Evolutionary conservation across 2,888 invertebrate genomes (phyloP), one percentile per base, ranked within the genome.

Genomic region (Hemistola chrysoprasaria): DNA sequence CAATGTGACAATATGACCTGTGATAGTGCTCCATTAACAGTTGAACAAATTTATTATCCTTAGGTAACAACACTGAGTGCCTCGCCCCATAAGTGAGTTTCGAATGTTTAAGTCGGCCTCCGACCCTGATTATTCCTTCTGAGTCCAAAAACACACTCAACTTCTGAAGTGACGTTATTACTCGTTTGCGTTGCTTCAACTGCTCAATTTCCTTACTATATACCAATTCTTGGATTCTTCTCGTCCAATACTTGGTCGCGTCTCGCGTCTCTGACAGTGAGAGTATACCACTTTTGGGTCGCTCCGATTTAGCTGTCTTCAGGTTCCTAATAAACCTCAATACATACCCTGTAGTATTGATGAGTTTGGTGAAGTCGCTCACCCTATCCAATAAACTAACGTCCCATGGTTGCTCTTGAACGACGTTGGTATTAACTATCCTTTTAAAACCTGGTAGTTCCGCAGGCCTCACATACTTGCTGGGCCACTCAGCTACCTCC

Each of bases 31-130:
- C 23, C 1, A 36, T 22, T 1, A 36, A 20, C 16, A 36, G 9
- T 6, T 36, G 22, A 22, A 3, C 27, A 1, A 7, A 36, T 11
- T 11, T 27, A 28, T 27, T 22, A 22, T 36, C 27, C 21, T 23
- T 36, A 11, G 35, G 28, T 28, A 36, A 6, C 7, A 36, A 11
- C 10, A 21, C 22, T 16, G 7, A 28, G 16, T 36, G 35, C 5
- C 34, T 2, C 1, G 34, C 11, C 22, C 26, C 34, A 26, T 34
- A 34, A 7, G 33, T 6, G 11, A 36, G 11, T 3, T 11, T 9
- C 16, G 35, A 10, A 6, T n/a, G 7, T 6, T 8, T 11, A 8
- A 36, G 7, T 11, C 35, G 9, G 8, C 35, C 35, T 2, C 35
- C 28, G 23, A 36, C 28, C 8, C 35, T 11, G 11, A 36, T 8